Conservation (phyloP, 2,797 vertebrate genomes). For the Poecilia gillii region DNA sequence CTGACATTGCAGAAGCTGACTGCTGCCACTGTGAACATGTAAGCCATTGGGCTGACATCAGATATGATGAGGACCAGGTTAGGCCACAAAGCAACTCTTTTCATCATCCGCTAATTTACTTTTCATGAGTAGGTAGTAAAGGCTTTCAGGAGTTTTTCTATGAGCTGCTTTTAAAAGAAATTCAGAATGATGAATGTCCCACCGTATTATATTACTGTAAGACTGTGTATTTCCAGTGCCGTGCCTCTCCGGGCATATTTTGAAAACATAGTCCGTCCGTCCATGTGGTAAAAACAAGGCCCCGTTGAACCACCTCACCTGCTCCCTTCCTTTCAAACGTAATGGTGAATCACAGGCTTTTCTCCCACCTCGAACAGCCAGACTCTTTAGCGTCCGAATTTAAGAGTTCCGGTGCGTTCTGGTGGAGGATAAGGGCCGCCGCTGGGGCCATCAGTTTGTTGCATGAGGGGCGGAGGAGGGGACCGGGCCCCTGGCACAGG, state of each 20-base stretch:
- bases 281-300: slow-evolving; percentile 68
- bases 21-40: slow-evolving; percentile 51
- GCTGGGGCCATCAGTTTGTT: slow-evolving; percentile 67
- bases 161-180: slow-evolving; percentile 45
- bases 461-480: slow-evolving; percentile 72
- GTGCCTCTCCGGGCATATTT: slow-evolving; percentile 44
- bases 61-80: slow-evolving; percentile 44
- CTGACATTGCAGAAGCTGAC: slow-evolving; percentile 49
- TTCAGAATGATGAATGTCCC: slow-evolving; percentile 43
- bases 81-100: slow-evolving; percentile 50
- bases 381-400: slow-evolving; percentile 79
- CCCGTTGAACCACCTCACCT: slow-evolving; percentile 65
- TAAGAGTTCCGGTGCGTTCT: slow-evolving; percentile 81
- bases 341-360: slow-evolving; percentile 44
- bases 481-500: slow-evolving; percentile 67
- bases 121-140: slow-evolving; percentile 47
- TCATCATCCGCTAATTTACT: slow-evolving; percentile 38
- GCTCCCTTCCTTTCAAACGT: slow-evolving; percentile 62
- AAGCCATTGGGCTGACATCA: slow-evolving; percentile 41
- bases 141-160: slow-evolving; percentile 28
- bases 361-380: slow-evolving; percentile 31
- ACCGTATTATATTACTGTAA: slow-evolving; percentile 37
- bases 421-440: slow-evolving; percentile 62
- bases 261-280: slow-evolving; percentile 37
- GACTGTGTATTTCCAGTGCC: slow-evolving; percentile 41